These are phyloP conservation scores for Acleris emargana DNA, from an alignment of 2,888 invertebrate genomes.

Conservation along the genomic window DNA sequence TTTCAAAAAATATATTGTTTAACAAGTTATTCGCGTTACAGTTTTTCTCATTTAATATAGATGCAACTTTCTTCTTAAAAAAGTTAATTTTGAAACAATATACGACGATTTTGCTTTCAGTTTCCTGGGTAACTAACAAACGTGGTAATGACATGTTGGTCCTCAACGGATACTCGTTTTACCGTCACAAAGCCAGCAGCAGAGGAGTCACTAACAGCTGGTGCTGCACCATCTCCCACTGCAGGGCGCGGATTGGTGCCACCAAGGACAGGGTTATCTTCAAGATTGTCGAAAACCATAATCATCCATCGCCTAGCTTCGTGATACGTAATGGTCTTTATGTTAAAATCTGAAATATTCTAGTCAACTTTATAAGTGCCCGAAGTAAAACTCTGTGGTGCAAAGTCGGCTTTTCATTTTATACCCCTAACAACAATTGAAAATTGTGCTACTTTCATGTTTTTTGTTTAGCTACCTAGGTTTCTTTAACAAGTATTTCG, in stretches of 20 bases:
- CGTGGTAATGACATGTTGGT: conserved; percentile 42
- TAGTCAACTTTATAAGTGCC: neutral
- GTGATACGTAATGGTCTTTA: conserved; percentile 15
- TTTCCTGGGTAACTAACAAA: conserved; percentile 16
- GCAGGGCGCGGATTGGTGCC: conserved; percentile 20
- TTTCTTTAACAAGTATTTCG: too few relatives aligned
- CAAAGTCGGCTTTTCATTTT: too few relatives aligned
- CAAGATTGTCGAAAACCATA: conserved; percentile 10
- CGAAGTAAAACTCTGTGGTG: neutral
- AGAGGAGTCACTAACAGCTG: conserved; percentile 31
- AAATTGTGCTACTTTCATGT: too few relatives aligned
- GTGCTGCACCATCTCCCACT: conserved; percentile 16
- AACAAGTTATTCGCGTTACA: too few relatives aligned
- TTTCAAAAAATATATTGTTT: too few relatives aligned
- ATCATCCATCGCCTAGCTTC: conserved; percentile 12
- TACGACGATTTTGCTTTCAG: too few relatives aligned
- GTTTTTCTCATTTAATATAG: too few relatives aligned
- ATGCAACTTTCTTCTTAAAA: too few relatives aligned
- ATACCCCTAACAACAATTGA: too few relatives aligned
- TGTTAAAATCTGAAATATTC: conserved; percentile 10
- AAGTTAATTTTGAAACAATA: too few relatives aligned
- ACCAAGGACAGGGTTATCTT: conserved; percentile 17
- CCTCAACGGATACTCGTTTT: conserved; percentile 44
- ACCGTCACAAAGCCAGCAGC: conserved; percentile 37
- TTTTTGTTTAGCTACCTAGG: too few relatives aligned